Conservation (phyloP, 1,140 invertebrate species). For the Listronotus oregonensis region DNA sequence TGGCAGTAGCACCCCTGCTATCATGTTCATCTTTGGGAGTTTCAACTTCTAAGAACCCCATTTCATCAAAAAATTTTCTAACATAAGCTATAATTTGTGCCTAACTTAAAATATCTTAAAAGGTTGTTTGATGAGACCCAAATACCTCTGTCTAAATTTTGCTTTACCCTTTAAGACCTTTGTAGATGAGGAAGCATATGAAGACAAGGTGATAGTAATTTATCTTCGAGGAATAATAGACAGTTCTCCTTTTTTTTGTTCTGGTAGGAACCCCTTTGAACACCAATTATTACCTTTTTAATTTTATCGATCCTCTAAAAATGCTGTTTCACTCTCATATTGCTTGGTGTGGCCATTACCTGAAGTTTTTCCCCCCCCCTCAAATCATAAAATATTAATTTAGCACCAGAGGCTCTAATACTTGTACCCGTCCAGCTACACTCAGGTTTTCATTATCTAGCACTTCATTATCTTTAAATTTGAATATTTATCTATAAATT, state of each 20-base stretch:
- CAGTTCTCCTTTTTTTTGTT: conserved; percentile 97
- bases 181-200: conserved; percentile 98
- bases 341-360: conserved; percentile 90
- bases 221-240: conserved; percentile 90
- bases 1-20: conserved; percentile 96
- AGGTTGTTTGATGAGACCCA: conserved; percentile 97
- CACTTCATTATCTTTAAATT: conserved; percentile 74
- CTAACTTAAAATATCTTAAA: conserved; percentile 85
- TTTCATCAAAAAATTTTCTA: conserved; percentile 86
- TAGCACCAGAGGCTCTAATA: conserved; percentile 91
- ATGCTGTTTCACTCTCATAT: conserved; percentile 76
- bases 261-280: conserved; percentile 89
- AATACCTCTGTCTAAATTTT: conserved; percentile 94
- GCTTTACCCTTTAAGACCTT: conserved; percentile 97
- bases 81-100: conserved; percentile 93
- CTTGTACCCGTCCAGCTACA: conserved; percentile 90
- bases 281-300: conserved; percentile 92
- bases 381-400: conserved; percentile 97
- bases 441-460: conserved; percentile 73
- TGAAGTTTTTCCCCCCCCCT: conserved; percentile 96
- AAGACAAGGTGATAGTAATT: conserved; percentile 92
- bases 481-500: conserved; percentile 89
- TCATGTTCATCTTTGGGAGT: conserved; percentile 99
- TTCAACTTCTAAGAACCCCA: conserved; percentile 97
- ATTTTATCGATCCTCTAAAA: conserved; percentile 74